These are phyloP conservation scores for Protonibea diacanthus DNA, from an alignment of 2,797 vertebrate genomes.

Conservation along the genomic window DNA sequence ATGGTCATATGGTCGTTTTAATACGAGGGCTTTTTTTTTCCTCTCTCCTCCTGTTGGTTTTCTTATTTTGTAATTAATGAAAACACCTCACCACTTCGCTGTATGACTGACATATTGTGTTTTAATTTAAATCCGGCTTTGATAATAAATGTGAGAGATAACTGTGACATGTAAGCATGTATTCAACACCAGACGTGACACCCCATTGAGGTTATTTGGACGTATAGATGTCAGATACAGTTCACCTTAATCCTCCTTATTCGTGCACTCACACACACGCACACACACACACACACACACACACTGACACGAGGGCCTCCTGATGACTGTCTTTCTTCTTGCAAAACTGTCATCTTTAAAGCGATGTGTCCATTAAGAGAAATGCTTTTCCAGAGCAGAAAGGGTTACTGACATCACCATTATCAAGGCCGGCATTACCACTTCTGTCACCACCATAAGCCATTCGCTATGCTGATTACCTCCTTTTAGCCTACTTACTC, in stretches of 20 bases:
- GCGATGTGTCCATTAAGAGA: constrained; percentile 94
- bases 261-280: background rate
- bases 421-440: constrained; percentile 95
- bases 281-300: constrained; percentile 23
- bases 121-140: constrained; percentile 43
- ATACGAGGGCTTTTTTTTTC: constrained; percentile 51
- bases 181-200: constrained; percentile 76
- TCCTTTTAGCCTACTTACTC: constrained; percentile 86
- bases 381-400: constrained; percentile 88
- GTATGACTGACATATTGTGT: constrained; percentile 15
- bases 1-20: constrained; percentile 72
- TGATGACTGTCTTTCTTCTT: constrained; percentile 91
- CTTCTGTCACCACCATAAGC: constrained; percentile 93
- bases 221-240: constrained; percentile 66
- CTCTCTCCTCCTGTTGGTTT: constrained; percentile 24
- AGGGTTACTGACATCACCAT: constrained; percentile 96
- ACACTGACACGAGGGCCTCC: constrained; percentile 84
- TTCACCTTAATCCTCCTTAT: constrained; percentile 58
- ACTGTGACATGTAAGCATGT: constrained; percentile 87
- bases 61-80: constrained; percentile 62
- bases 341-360: constrained; percentile 94
- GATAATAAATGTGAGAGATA: constrained; percentile 33
- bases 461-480: constrained; percentile 86
- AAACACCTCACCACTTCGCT: constrained; percentile 43
- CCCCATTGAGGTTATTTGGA: constrained; percentile 56